Evolutionary conservation across 1,140 invertebrate genomes (phyloP).

Genomic region (Aphelinus certus): DNA sequence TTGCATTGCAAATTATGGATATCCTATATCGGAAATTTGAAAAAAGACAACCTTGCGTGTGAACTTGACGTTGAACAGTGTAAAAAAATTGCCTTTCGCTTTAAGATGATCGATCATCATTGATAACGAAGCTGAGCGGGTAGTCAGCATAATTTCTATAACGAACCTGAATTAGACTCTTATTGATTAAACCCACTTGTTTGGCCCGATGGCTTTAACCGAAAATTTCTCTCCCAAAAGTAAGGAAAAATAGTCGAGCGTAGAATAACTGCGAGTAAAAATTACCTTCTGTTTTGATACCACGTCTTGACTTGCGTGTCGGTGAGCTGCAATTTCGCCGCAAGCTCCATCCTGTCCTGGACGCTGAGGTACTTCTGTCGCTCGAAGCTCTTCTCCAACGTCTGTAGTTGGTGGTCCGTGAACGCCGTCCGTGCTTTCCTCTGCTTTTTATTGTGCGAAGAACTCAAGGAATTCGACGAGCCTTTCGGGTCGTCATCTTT

Average conservation of each 20-base stretch:
- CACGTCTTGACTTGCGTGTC: constrained; percentile 99
- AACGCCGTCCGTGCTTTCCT: constrained; percentile 98
- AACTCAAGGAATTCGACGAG: constrained; percentile 68
- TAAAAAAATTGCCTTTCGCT: too few relatives aligned
- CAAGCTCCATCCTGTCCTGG: constrained; percentile 97
- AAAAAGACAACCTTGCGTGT: too few relatives aligned
- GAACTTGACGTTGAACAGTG: too few relatives aligned
- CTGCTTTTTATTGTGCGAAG: constrained; percentile 84
- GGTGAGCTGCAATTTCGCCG: constrained; percentile 92
- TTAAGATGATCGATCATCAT: too few relatives aligned
- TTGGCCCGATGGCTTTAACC: not conserved
- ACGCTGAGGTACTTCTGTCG: constrained; percentile 98
- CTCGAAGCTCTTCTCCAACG: constrained; percentile 97
- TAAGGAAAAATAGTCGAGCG: constrained; percentile 42
- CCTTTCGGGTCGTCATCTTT: constrained; percentile 63
- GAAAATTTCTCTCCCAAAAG: not conserved
- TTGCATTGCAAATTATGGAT: too few relatives aligned
- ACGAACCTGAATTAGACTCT: not conserved
- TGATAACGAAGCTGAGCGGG: too few relatives aligned
- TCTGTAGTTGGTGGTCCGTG: constrained; percentile 97
- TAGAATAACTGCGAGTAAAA: too few relatives aligned
- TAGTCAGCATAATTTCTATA: not conserved
- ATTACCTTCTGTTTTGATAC: constrained; percentile 98
- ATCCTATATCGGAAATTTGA: too few relatives aligned
- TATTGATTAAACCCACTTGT: too few relatives aligned